Conservation (phyloP, 2,888 invertebrate species). For the Leptinotarsa tumamoca region DNA sequence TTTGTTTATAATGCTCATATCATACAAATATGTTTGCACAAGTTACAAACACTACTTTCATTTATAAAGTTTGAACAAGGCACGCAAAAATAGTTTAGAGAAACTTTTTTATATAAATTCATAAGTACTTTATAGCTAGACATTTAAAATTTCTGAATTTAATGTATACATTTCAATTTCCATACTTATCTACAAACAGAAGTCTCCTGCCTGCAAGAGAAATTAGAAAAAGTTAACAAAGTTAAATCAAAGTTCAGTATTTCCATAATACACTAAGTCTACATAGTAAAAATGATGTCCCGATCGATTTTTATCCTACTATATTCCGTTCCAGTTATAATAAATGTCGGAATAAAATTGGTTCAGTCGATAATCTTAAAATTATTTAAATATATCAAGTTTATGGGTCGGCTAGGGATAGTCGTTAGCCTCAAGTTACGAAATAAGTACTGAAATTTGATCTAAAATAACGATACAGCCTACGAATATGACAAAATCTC, state of each 20-base stretch:
- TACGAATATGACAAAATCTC: conserved; percentile 35
- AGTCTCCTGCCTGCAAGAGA: conserved; percentile 55
- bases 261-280: conserved; percentile 22
- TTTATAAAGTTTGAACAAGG: conserved; percentile 63
- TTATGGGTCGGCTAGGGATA: conserved; percentile 25
- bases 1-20: conserved; percentile 54
- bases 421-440: conserved; percentile 23
- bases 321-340: conserved; percentile 29
- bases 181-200: conserved; percentile 42
- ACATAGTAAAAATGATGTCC: conserved; percentile 25
- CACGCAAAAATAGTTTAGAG: conserved; percentile 65
- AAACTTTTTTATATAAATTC: conserved; percentile 54
- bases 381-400: conserved; percentile 38
- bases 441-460: conserved; percentile 45
- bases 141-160: conserved; percentile 54
- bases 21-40: conserved; percentile 54
- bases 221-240: conserved; percentile 43
- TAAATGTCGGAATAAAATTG: conserved; percentile 32
- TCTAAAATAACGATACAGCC: conserved; percentile 36
- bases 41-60: conserved; percentile 58
- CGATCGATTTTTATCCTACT: conserved; percentile 24
- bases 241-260: conserved; percentile 44
- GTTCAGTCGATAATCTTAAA: conserved; percentile 40
- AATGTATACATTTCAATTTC: conserved; percentile 39
- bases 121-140: conserved; percentile 54